A percentile compares a stretch with the other conserved stretches of the same genome.
These are phyloP conservation scores for Poecile atricapillus DNA, from an alignment of 2,113 vertebrate genomes.

Conservation along the genomic window DNA sequence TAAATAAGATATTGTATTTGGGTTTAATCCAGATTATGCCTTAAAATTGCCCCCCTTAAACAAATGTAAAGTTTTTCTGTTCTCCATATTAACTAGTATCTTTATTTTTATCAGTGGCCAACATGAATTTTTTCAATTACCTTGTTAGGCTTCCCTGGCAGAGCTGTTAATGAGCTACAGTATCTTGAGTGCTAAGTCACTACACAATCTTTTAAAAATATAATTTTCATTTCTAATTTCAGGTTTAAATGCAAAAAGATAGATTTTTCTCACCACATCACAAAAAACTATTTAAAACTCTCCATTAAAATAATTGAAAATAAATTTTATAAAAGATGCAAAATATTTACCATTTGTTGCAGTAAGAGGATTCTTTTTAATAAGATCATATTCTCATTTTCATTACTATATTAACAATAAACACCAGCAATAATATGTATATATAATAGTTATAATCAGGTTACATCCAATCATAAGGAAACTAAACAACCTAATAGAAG, in stretches of 20 bases:
- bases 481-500: background rate
- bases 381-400: background rate
- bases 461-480: background rate
- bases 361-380: background rate
- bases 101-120: background rate
- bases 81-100: background rate
- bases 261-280: background rate
- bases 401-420: background rate
- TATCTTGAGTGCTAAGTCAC: background rate
- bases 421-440: background rate
- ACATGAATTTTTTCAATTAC: background rate
- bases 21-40: background rate
- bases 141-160: background rate
- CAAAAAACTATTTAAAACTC: background rate
- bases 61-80: background rate
- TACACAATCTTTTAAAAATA: background rate
- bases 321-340: background rate
- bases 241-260: background rate
- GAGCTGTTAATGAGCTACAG: background rate
- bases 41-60: background rate
- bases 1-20: background rate
- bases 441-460: background rate
- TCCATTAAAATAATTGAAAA: background rate
- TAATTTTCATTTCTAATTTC: background rate
- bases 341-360: background rate